A percentile compares a stretch with the other conserved stretches of the same genome.
Conservation (phyloP, 2,113 vertebrate species). For the Sitta europaea region DNA sequence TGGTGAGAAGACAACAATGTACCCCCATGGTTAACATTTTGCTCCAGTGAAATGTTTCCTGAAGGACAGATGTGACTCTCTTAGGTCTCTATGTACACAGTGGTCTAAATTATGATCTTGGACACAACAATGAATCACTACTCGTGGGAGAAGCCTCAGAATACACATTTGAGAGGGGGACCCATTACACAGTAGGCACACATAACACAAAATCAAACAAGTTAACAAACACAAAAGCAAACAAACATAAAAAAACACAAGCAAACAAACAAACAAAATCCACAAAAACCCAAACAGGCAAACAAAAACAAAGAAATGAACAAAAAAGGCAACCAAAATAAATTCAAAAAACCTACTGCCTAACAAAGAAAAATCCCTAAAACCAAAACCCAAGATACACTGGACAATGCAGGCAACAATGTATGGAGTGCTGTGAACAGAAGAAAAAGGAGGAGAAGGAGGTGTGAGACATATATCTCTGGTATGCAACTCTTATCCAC, state of each 20-base stretch:
- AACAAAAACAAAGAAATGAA: background rate
- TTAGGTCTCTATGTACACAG: background rate
- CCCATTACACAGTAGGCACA: background rate
- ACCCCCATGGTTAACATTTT: background rate
- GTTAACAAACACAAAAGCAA: background rate
- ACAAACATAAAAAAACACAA: background rate
- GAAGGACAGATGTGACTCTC: background rate
- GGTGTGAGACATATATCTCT: background rate
- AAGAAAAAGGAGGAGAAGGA: background rate
- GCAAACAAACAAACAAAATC: background rate
- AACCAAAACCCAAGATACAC: background rate
- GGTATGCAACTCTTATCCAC: background rate
- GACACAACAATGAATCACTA: background rate
- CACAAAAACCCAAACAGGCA: background rate
- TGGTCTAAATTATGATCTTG: background rate
- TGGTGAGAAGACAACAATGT: background rate
- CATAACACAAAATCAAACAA: background rate
- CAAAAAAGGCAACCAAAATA: background rate
- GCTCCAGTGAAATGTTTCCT: background rate
- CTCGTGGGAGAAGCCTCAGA: background rate
- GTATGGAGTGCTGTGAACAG: background rate
- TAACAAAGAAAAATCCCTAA: background rate
- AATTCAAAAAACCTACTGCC: too few species aligned
- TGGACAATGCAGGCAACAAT: background rate
- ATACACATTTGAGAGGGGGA: background rate